phyloP scores from a whole-genome alignment of 2,797 vertebrate genomes.

The Mormyrus proboscirostris region DNA sequence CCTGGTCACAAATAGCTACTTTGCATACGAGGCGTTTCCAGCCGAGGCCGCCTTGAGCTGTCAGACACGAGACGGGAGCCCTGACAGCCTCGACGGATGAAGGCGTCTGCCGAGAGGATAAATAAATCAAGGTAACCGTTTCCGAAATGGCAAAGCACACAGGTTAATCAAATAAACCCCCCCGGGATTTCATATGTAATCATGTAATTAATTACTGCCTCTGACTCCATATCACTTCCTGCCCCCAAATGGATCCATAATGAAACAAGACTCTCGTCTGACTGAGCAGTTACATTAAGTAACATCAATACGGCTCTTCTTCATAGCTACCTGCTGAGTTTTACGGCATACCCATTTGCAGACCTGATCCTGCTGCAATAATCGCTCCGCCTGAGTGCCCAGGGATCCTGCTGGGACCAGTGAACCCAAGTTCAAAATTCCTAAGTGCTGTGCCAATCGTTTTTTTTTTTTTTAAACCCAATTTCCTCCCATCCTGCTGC shows the following conservation, averaged over 20 bases:
- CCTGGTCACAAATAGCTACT: background rate
- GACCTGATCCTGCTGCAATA: background rate
- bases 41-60: background rate
- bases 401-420: background rate
- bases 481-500: background rate
- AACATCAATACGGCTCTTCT: background rate
- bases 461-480: background rate
- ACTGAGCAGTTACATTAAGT: background rate
- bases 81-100: background rate
- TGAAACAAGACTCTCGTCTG: background rate
- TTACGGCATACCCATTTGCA: background rate
- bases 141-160: background rate
- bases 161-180: background rate
- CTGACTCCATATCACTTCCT: background rate
- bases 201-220: background rate
- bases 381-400: background rate
- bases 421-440: background rate
- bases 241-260: background rate
- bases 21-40: background rate
- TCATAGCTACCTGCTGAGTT: background rate
- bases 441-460: background rate
- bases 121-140: background rate
- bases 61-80: background rate
- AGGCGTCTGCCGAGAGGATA: background rate
- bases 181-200: background rate